Conservation (phyloP, 2,797 vertebrate genomes). For the Semaprochilodus insignis region DNA sequence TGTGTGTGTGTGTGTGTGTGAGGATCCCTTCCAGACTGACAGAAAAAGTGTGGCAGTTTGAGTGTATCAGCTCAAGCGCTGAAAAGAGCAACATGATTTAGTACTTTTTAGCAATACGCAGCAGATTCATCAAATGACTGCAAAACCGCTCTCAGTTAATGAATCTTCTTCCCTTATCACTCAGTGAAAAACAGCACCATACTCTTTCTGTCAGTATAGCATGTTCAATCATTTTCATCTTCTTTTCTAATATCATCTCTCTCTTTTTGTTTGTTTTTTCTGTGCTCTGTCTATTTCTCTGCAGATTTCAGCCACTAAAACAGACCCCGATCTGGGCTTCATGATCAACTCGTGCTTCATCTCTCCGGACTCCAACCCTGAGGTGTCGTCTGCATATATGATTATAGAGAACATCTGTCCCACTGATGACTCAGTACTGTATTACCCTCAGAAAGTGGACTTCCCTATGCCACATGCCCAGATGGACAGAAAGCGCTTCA, state of each 20-base stretch:
- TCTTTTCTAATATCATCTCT: conserved; percentile 4
- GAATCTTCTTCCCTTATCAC: background rate
- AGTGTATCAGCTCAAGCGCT: background rate
- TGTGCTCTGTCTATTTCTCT: conserved; percentile 23
- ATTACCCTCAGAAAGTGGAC: conserved; percentile 76
- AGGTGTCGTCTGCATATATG: conserved; percentile 79
- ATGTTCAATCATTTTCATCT: background rate
- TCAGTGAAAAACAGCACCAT: background rate
- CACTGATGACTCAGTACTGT: conserved; percentile 86
- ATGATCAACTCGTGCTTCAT: conserved; percentile 91
- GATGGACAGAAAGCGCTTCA: conserved; percentile 86
- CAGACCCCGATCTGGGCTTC: conserved; percentile 87
- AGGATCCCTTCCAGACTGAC: background rate
- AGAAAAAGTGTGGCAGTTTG: background rate
- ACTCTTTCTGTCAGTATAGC: background rate
- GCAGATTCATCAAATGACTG: conserved; percentile 15
- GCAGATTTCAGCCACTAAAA: conserved; percentile 88
- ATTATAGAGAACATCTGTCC: conserved; percentile 96
- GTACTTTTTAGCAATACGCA: background rate
- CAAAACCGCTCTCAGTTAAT: conserved; percentile 5
- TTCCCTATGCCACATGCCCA: conserved; percentile 72
- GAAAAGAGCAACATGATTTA: background rate
- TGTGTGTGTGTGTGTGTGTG: background rate
- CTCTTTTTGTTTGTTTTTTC: background rate
- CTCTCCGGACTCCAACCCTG: conserved; percentile 84